Evolutionary conservation across 2,888 invertebrate genomes (phyloP).

Genomic region (Adelognathus sp.): DNA sequence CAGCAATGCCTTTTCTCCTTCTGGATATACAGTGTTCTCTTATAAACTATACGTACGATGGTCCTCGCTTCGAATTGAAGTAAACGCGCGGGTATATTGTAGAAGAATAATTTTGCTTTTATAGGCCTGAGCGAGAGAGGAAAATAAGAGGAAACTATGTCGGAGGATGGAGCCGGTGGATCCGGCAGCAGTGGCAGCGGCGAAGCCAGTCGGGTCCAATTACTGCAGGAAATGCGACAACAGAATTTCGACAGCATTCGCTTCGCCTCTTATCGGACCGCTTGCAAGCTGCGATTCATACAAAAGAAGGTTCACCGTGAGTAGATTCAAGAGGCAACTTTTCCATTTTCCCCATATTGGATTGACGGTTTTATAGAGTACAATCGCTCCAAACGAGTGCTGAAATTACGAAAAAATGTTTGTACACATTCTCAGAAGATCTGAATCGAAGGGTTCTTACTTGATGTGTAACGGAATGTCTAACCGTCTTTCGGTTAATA

Average conservation of each 20-base stretch:
- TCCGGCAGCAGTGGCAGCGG: constrained; percentile 73
- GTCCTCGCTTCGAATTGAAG: neutral
- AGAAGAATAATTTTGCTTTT: constrained; percentile 32
- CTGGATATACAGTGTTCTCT: neutral
- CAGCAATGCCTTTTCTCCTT: neutral
- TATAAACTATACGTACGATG: neutral
- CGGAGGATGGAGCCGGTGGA: constrained; percentile 72
- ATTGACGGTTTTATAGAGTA: too few species aligned
- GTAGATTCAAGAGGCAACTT: constrained; percentile 77
- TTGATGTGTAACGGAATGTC: too few species aligned
- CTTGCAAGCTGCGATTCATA: constrained; percentile 97
- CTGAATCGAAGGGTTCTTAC: too few species aligned
- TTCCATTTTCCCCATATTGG: too few species aligned
- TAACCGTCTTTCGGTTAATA: too few species aligned
- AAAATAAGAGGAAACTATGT: constrained; percentile 64
- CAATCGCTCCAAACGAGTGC: too few species aligned
- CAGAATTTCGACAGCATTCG: constrained; percentile 98
- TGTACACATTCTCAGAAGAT: too few species aligned
- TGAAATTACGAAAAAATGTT: too few species aligned
- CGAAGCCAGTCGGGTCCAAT: constrained; percentile 84
- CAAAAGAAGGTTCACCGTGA: constrained; percentile 98
- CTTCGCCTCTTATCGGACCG: constrained; percentile 98
- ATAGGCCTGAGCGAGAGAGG: constrained; percentile 11
- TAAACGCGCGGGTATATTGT: neutral
- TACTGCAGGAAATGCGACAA: constrained; percentile 92